Evolutionary conservation across 1,140 invertebrate species (phyloP), one percentile per base, ranked within the genome.

Genomic region (Hyles vespertilio): DNA sequence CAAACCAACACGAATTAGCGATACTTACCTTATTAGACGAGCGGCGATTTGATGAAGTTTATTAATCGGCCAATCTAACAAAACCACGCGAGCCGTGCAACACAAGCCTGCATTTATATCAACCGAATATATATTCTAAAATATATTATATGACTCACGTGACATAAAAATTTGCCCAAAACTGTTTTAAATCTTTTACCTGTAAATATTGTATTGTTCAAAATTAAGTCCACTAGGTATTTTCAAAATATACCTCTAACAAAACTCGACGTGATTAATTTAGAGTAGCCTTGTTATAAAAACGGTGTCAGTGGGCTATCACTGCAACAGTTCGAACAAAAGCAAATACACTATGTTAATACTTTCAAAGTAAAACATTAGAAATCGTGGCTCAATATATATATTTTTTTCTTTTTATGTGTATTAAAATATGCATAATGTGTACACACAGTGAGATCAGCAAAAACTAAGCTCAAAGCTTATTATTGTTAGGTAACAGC

Each of bases 401-500:
- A 22, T 22, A 22, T 22, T 22, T 22, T 22, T 22, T 22, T 22
- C 22, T 22, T 22, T 22, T 22, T 22, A 22, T 22, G 22, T 22
- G 22, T 22, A 22, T 22, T 22, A 22, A 22, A 22, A 22, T 40
- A 8, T 40, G 36, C 36, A 40, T 48, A 5, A 48, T 48, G 7
- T n/a, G 12, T 11, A 54, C 34, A 45, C 46, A 48, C 46, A n/a
- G 46, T 48, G 5, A 40, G 34, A 51, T 34, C 50, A 51, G 32
- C 32, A 11, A 10, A 51, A 33, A 32, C 50, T 34, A 54, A 54
- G 52, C 52, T 54, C 33, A 54, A 72, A 76, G 70, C 66, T 56
- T 49, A 53, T 67, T 67, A 46, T 54, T 72, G 72, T 87, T 84
- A 87, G 79, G 81, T 65, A 22, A 66, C 69, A 76, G 74, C 74